Conservation (phyloP, 2,797 vertebrate genomes). For the Calcarius lapponicus region DNA sequence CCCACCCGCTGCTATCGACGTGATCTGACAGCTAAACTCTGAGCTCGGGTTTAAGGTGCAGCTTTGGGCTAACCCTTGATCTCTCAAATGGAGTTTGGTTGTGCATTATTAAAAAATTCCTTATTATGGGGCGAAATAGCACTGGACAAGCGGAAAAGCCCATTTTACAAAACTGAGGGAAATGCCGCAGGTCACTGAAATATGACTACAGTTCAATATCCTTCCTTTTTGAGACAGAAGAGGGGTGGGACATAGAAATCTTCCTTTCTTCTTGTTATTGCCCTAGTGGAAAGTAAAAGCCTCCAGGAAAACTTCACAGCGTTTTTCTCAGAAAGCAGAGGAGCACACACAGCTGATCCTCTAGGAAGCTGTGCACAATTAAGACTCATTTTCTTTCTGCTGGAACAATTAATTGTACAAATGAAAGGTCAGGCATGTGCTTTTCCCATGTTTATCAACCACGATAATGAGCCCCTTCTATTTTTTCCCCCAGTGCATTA, state of each 20-base stretch:
- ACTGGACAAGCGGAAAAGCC: not conserved
- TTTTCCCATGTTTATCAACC: constrained; percentile 56
- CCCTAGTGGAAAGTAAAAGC: not conserved
- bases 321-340: not conserved
- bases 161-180: not conserved
- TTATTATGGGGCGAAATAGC: not conserved
- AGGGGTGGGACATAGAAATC: not conserved
- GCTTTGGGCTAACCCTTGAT: not conserved
- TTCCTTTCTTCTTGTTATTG: not conserved
- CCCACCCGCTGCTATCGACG: not conserved
- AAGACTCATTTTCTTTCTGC: constrained; percentile 51
- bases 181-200: not conserved
- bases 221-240: not conserved
- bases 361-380: constrained; percentile 56
- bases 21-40: not conserved
- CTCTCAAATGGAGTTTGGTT: not conserved
- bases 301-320: constrained; percentile 10
- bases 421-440: constrained; percentile 60
- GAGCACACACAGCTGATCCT: constrained; percentile 34
- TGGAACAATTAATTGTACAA: constrained; percentile 61
- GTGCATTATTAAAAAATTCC: not conserved
- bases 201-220: not conserved
- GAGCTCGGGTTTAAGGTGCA: not conserved
- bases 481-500: not conserved
- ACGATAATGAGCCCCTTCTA: constrained; percentile 49